These are phyloP conservation scores for Noturus placidus DNA, from an alignment of 2,113 vertebrate genomes.

Conservation along the genomic window DNA sequence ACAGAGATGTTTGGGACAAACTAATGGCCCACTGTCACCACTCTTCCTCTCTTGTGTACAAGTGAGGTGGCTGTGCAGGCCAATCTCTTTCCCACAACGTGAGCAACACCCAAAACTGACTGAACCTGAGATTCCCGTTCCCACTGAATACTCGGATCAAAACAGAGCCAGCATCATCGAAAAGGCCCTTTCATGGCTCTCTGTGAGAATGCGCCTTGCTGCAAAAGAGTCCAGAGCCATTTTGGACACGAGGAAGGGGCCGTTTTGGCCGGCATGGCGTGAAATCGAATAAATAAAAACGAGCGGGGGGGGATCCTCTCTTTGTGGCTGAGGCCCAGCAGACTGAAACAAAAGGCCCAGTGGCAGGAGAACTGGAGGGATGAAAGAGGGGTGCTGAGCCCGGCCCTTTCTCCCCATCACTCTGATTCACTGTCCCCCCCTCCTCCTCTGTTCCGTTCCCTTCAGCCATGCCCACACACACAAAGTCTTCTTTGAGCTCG, in stretches of 20 bases:
- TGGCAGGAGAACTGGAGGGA: conserved; percentile 64
- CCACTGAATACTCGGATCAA: conserved; percentile 53
- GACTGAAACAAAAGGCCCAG: conserved; percentile 81
- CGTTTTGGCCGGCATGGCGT: conserved; percentile 72
- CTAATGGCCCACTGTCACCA: conserved; percentile 32
- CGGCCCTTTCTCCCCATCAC: conserved; percentile 66
- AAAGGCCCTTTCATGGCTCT: conserved; percentile 59
- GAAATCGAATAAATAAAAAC: conserved; percentile 82
- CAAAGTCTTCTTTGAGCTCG: conserved; percentile 81
- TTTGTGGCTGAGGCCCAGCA: conserved; percentile 79
- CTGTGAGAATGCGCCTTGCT: conserved; percentile 54
- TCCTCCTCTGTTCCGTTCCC: conserved; percentile 35
- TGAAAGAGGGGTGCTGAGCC: conserved; percentile 72
- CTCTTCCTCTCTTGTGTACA: conserved; percentile 33
- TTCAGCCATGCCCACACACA: conserved; percentile 59
- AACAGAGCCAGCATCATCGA: conserved; percentile 43
- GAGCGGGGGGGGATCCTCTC: conserved; percentile 59
- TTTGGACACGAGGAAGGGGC: conserved; percentile 67
- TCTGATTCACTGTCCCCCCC: conserved; percentile 59
- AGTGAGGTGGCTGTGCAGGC: conserved; percentile 62
- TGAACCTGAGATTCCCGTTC: conserved; percentile 57
- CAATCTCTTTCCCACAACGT: conserved; percentile 67
- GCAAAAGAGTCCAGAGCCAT: conserved; percentile 68
- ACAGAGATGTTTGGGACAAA: conserved; percentile 22
- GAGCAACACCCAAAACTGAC: conserved; percentile 53